phyloP scores from a whole-genome alignment of 2,113 vertebrate species.

The Aptenodytes forsteri region DNA sequence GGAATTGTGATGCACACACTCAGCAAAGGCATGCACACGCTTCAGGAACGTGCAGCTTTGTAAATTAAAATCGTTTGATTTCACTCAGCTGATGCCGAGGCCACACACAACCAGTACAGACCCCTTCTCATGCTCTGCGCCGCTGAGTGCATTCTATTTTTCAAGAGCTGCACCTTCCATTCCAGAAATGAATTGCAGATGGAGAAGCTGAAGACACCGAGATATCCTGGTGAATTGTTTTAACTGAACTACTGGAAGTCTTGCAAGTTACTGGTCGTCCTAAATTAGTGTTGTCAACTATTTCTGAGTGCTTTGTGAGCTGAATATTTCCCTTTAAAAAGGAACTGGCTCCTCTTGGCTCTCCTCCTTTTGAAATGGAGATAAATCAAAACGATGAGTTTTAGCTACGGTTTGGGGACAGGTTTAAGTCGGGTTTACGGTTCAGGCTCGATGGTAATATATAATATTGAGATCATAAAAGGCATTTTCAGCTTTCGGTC shows the following conservation, averaged over 20 bases:
- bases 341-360: not conserved
- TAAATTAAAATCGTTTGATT: not conserved
- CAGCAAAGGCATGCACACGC: not conserved
- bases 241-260: not conserved
- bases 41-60: not conserved
- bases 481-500: not conserved
- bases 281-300: not conserved
- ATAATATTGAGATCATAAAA: not conserved
- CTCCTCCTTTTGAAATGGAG: not conserved
- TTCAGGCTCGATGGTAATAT: not conserved
- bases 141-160: not conserved
- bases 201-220: not conserved
- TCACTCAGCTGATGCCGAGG: not conserved
- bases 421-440: not conserved
- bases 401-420: not conserved
- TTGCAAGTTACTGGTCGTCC: not conserved
- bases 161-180: not conserved
- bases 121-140: not conserved
- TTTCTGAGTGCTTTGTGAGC: not conserved
- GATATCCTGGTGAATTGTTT: not conserved
- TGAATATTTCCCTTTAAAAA: not conserved
- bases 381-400: not conserved
- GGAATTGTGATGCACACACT: not conserved
- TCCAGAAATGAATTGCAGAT: not conserved
- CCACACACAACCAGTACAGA: not conserved